phyloP scores from a whole-genome alignment of 2,888 invertebrate genomes.

The Buathra laborator region DNA sequence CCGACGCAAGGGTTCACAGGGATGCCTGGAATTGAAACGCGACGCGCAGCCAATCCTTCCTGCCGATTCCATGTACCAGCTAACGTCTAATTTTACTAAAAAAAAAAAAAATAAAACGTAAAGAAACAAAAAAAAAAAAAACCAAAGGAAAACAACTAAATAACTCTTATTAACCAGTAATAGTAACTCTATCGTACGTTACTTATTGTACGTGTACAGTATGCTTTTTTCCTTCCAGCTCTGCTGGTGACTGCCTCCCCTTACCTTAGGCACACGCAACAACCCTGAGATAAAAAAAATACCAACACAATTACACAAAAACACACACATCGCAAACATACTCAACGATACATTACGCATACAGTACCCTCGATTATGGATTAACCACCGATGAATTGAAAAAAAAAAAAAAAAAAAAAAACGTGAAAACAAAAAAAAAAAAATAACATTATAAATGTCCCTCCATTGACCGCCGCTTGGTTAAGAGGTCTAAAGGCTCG shows the following conservation, averaged over 20 bases:
- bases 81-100: slow-evolving; percentile 69
- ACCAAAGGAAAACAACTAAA: slow-evolving; percentile 53
- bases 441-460: slow-evolving; percentile 62
- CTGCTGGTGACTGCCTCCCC: slow-evolving; percentile 72
- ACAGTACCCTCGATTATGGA: slow-evolving; percentile 55
- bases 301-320: slow-evolving; percentile 21
- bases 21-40: slow-evolving; percentile 69
- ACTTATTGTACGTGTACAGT: slow-evolving; percentile 68
- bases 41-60: slow-evolving; percentile 72
- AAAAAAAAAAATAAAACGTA: slow-evolving; percentile 22
- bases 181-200: slow-evolving; percentile 69
- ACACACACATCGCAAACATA: slow-evolving; percentile 31
- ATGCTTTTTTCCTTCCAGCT: slow-evolving; percentile 74
- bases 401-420: slow-evolving; percentile 36
- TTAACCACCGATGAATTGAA: slow-evolving; percentile 60
- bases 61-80: slow-evolving; percentile 73
- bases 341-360: slow-evolving; percentile 14
- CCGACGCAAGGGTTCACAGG: slow-evolving; percentile 62
- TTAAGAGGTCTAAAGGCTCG: slow-evolving; percentile 70
- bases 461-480: slow-evolving; percentile 70
- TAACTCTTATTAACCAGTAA: slow-evolving; percentile 65
- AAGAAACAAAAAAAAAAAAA: slow-evolving; percentile 18
- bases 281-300: slow-evolving; percentile 20
- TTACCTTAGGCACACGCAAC: slow-evolving; percentile 56
- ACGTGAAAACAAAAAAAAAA: slow-evolving; percentile 42